Evolutionary conservation across 1,140 invertebrate genomes (phyloP).

Genomic region (Camponotus vicinus): DNA sequence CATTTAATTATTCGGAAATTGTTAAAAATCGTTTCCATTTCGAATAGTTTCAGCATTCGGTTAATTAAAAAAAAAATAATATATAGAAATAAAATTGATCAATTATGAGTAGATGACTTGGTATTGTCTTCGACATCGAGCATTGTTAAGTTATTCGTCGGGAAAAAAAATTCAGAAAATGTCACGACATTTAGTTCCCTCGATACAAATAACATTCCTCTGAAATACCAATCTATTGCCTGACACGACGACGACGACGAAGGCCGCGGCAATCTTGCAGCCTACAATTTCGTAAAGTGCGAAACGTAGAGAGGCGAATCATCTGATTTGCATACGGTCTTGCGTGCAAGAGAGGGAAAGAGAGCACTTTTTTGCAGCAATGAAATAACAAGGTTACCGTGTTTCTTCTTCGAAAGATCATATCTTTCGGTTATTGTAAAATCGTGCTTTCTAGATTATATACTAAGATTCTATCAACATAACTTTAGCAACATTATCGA

Average conservation of each 20-base stretch:
- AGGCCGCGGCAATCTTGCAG: background rate
- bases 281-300: conserved; percentile 53
- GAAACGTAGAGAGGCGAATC: conserved; percentile 20
- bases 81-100: conserved; percentile 14
- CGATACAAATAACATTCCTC: conserved; percentile 45
- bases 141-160: background rate
- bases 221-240: conserved; percentile 45
- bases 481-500: background rate
- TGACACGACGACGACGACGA: background rate
- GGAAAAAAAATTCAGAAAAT: conserved; percentile 27
- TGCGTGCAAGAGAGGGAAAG: background rate
- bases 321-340: conserved; percentile 52
- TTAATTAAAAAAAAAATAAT: background rate
- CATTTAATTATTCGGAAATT: background rate
- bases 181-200: conserved; percentile 52
- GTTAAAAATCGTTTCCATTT: background rate
- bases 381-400: conserved; percentile 17
- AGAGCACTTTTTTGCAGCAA: conserved; percentile 6
- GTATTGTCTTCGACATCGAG: background rate
- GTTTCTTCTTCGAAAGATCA: conserved; percentile 1
- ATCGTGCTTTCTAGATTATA: background rate
- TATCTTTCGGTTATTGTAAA: background rate
- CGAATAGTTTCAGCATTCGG: background rate
- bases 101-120: background rate
- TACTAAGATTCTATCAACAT: background rate